Evolutionary conservation across 2,113 vertebrate species (phyloP).

Genomic region (Anser cygnoides): DNA sequence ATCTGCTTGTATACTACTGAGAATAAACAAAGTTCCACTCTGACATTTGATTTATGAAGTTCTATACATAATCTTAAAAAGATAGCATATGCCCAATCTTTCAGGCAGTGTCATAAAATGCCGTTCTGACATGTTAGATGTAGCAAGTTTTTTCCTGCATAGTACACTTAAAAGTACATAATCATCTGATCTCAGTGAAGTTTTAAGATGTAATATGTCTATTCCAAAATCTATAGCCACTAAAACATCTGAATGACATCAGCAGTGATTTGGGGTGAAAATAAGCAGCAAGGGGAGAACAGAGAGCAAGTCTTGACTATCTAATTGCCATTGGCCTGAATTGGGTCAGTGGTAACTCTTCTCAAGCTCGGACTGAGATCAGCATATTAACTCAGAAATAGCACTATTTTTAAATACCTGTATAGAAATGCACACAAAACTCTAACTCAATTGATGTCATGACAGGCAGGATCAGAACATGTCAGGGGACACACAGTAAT

Average conservation of each 20-base stretch:
- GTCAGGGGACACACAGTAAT: background rate
- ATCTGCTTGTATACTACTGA: background rate
- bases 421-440: background rate
- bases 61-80: constrained; percentile 26
- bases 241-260: background rate
- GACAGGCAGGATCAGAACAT: background rate
- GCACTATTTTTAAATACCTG: background rate
- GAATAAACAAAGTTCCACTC: constrained; percentile 10
- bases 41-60: constrained; percentile 24
- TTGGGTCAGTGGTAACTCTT: background rate
- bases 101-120: background rate
- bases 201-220: background rate
- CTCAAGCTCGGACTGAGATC: background rate
- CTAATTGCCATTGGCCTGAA: background rate
- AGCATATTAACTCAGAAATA: background rate
- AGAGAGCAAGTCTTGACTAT: background rate
- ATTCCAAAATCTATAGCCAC: background rate
- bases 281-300: background rate
- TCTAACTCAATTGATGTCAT: background rate
- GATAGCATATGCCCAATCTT: background rate
- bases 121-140: background rate
- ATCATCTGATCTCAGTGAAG: background rate
- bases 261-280: background rate
- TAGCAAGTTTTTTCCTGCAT: background rate
- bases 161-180: background rate